phyloP scores from a whole-genome alignment of 2,888 invertebrate species.

The Lysandra coridon region DNA sequence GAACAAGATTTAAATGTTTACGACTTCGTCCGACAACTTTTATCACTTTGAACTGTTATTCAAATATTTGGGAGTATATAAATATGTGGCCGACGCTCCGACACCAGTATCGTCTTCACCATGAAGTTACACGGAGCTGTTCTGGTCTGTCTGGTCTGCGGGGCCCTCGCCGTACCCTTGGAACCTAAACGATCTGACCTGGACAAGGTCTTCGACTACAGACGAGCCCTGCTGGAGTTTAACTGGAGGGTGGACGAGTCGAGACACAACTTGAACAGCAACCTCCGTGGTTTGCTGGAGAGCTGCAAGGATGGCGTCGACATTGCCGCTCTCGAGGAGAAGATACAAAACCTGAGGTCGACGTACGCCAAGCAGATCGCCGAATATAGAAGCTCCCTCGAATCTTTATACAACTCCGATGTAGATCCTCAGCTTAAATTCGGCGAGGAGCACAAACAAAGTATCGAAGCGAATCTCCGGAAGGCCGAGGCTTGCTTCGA shows the following conservation, averaged over 20 bases:
- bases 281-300: not conserved
- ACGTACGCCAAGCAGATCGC: not conserved
- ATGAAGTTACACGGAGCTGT: conserved; percentile 13
- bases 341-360: not conserved
- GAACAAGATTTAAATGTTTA: conserved; percentile 4
- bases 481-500: not conserved
- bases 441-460: not conserved
- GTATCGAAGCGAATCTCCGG: not conserved
- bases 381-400: not conserved
- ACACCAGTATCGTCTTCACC: not conserved
- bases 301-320: not conserved
- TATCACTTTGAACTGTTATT: not conserved
- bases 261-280: not conserved
- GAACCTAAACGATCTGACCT: not conserved
- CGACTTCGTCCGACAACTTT: not conserved
- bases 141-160: not conserved
- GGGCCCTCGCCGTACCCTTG: not conserved
- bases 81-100: not conserved
- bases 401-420: not conserved
- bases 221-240: not conserved
- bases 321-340: not conserved
- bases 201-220: not conserved
- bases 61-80: not conserved
- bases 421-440: not conserved
- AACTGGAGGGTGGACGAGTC: not conserved